phyloP scores from a whole-genome alignment of 2,888 invertebrate genomes.

The Drymonia ruficornis region DNA sequence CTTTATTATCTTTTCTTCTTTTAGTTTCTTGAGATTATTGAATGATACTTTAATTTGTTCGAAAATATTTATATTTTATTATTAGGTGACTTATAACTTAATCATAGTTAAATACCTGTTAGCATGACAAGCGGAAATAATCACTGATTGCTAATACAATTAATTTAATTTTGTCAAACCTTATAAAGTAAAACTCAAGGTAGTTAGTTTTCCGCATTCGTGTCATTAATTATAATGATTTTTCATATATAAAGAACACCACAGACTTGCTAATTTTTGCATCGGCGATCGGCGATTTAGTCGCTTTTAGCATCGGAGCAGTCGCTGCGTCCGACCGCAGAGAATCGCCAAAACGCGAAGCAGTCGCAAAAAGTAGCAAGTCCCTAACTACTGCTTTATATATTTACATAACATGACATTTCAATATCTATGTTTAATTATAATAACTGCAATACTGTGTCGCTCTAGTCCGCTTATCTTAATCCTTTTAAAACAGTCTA shows the following conservation, averaged over 20 bases:
- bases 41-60: neutral
- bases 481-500: too few relatives aligned
- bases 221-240: constrained; percentile 11
- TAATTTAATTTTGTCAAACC: constrained; percentile 11
- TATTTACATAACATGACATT: constrained; percentile 10
- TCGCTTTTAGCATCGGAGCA: too few relatives aligned
- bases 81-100: too few relatives aligned
- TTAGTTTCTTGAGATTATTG: too few relatives aligned
- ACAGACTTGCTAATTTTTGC: too few relatives aligned
- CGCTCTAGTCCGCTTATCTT: neutral
- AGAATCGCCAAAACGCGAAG: too few relatives aligned
- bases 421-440: constrained; percentile 5
- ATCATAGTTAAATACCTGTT: too few relatives aligned
- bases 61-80: neutral
- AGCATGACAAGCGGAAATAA: neutral
- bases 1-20: too few relatives aligned
- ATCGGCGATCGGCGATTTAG: too few relatives aligned
- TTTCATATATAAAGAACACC: constrained; percentile 27
- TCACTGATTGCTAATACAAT: constrained; percentile 2
- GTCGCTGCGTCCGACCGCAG: too few relatives aligned
- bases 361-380: too few relatives aligned
- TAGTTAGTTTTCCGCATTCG: constrained; percentile 22
- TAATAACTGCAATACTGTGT: neutral
- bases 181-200: constrained; percentile 21
- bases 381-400: constrained; percentile 3